Base-by-base conservation (phyloP, 1,140 invertebrate species). In the Ruditapes philippinarum region DNA sequence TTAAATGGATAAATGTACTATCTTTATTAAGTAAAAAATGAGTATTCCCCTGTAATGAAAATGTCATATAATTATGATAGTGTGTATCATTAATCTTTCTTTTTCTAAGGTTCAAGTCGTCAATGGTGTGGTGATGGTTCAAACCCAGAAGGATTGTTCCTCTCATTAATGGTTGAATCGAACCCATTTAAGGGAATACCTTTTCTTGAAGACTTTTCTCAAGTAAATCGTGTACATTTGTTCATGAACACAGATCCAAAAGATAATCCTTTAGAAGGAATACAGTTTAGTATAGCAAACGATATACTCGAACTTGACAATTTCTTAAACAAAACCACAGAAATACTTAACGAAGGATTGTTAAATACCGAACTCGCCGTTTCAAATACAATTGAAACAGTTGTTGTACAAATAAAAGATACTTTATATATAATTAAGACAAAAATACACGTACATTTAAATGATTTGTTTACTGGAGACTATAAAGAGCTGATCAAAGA, bases 61-160 rank as follows among this genome's bases (percentile, higher is more conserved):
- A n/a, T n/a, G n/a, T n/a, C n/a, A n/a, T n/a, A n/a, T n/a, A n/a
- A n/a, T n/a, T n/a, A n/a, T n/a, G n/a, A n/a, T n/a, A n/a, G n/a
- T n/a, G n/a, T n/a, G n/a, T n/a, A n/a, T n/a, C n/a, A n/a, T n/a
- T n/a, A n/a, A n/a, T n/a, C n/a, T n/a, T n/a, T n/a, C n/a, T n/a
- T n/a, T n/a, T n/a, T n/a, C n/a, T n/a, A n/a, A 54, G 51, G 51
- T 22, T 54, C 51, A 54, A n/a, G 7, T 36, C 33, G 86, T 11
- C 4, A 81, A 49, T 81, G 49, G 65, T 89, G 88, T 60, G 88
- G 79, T 12, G 9, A 36, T 17, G n/a, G 11, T 19, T 60, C 88
- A 14, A 89, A 89, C 45, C 88, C 88, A 28, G 25, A 54, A 11
- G 88, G 88, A 5, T n/a, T 83, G 4, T 89, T 89, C 49, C 2